Conservation (phyloP, 2,888 invertebrate genomes). For the Periphyllus acericola region DNA sequence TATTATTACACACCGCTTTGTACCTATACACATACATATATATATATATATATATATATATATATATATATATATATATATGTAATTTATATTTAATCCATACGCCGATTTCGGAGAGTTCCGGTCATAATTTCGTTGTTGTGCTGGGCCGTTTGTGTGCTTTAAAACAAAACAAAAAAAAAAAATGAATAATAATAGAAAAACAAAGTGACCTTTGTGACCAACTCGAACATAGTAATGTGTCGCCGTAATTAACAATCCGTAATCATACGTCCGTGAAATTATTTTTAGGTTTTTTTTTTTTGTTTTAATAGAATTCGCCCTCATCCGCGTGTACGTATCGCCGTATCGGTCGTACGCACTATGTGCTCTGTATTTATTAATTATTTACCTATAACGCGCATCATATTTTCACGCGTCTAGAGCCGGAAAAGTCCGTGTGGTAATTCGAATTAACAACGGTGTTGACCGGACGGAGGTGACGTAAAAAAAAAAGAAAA, state of each 20-base stretch:
- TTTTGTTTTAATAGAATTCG: conserved; percentile 1
- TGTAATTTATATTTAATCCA: no score
- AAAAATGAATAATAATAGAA: not conserved
- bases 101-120: not conserved
- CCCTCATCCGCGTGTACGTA: not conserved
- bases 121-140: not conserved
- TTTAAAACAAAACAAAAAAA: not conserved
- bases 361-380: not conserved
- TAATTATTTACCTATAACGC: not conserved
- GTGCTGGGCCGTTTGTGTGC: not conserved
- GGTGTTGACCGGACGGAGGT: conserved; percentile 50
- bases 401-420: conserved; percentile 22
- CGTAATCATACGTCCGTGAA: conserved; percentile 41
- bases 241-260: not conserved
- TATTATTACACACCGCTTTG: not conserved
- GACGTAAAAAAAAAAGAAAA: not conserved
- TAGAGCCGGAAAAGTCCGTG: conserved; percentile 38
- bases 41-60: not conserved
- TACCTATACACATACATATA: not conserved
- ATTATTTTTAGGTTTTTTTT: conserved; percentile 33
- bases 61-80: not conserved
- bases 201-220: not conserved
- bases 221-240: not conserved
- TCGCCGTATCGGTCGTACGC: no score
- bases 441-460: conserved; percentile 43